Conservation (phyloP, 2,888 invertebrate species). For the Perithous albicinctus region DNA sequence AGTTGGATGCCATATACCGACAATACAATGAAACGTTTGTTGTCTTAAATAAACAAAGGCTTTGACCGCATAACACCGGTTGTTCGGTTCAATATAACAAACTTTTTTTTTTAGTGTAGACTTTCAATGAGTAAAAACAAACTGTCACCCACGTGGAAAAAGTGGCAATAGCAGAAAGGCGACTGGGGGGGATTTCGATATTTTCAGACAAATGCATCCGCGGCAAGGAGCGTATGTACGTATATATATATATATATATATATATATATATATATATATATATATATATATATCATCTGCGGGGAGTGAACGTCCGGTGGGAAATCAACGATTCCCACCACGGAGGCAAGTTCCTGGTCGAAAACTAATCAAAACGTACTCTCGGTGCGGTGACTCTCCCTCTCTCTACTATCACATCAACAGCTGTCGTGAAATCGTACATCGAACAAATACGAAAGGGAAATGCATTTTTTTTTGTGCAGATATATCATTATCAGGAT, state of each 20-base stretch:
- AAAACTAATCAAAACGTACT: conserved; percentile 58
- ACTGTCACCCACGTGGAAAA: conserved; percentile 1
- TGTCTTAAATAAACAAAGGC: not conserved
- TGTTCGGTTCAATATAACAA: not conserved
- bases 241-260: not conserved
- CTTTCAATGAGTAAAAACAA: not conserved
- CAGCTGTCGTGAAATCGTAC: conserved; percentile 8
- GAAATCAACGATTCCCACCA: conserved; percentile 51
- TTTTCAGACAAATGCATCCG: conserved; percentile 33
- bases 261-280: not conserved
- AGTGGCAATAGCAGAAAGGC: not conserved
- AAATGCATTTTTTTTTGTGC: not conserved
- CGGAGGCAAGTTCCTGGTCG: conserved; percentile 38
- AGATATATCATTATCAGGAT: not conserved
- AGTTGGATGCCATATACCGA: not conserved
- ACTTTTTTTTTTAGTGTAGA: not conserved
- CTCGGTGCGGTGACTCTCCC: conserved; percentile 12
- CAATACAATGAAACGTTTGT: not conserved
- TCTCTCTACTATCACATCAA: not conserved
- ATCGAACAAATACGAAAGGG: conserved; percentile 9
- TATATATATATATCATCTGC: not conserved
- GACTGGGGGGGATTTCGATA: conserved; percentile 31
- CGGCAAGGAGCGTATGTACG: conserved; percentile 6
- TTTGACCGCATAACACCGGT: not conserved
- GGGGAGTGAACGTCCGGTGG: conserved; percentile 42